Conservation (phyloP, 2,113 vertebrate genomes). For the Carlito syrichta region DNA sequence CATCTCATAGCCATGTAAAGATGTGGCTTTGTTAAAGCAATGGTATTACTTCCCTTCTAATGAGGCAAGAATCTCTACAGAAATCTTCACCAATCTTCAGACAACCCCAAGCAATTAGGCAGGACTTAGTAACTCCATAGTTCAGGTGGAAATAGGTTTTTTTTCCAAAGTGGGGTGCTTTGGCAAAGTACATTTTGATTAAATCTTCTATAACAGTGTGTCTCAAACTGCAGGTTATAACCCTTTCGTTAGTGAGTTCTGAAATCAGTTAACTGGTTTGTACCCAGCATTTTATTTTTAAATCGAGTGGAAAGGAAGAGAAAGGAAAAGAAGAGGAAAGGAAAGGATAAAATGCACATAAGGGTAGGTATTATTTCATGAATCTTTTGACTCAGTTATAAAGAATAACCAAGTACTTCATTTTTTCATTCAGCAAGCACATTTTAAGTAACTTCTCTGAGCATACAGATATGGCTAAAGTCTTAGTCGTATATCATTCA, state of each 20-base stretch:
- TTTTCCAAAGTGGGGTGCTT: neutral
- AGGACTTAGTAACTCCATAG: neutral
- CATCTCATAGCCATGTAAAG: neutral
- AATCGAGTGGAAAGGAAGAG: neutral
- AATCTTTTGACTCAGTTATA: neutral
- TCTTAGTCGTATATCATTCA: neutral
- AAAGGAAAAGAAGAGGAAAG: neutral
- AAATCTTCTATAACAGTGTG: neutral
- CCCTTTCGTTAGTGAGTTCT: neutral
- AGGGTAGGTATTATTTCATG: neutral
- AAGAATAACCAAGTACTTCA: neutral
- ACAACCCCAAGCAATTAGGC: neutral
- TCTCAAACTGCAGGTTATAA: neutral
- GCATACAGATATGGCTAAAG: neutral
- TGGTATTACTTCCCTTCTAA: neutral
- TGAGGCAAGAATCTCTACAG: neutral
- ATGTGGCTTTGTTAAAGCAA: neutral
- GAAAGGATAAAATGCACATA: neutral
- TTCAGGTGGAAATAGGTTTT: neutral
- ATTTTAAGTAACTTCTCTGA: neutral
- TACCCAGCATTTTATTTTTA: neutral
- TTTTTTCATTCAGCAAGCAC: neutral
- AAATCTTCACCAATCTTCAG: neutral
- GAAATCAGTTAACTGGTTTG: conserved; percentile 2
- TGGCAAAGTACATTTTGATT: neutral